Evolutionary conservation across 2,797 vertebrate species (phyloP).

Genomic region (Etheostoma nigrum): DNA sequence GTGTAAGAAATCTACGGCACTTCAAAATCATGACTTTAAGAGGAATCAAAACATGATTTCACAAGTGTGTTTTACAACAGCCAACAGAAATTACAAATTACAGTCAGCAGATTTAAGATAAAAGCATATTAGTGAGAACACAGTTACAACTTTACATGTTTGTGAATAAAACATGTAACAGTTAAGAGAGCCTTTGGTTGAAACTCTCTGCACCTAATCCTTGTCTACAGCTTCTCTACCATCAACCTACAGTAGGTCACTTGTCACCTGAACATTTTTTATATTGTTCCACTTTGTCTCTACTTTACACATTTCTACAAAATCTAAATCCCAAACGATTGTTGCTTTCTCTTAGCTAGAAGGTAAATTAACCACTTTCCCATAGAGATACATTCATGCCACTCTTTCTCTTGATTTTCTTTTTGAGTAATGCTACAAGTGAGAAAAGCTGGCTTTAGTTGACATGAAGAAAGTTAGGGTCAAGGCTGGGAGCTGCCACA

Average conservation of each 20-base stretch:
- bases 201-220: background rate
- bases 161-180: background rate
- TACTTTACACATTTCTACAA: too few relatives aligned
- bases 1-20: slow-evolving; percentile 2
- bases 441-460: slow-evolving; percentile 6
- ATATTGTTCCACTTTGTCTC: background rate
- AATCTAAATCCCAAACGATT: background rate
- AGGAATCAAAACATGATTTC: slow-evolving; percentile 16
- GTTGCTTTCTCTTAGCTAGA: background rate
- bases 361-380: background rate
- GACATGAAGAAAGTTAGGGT: background rate
- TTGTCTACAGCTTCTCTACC: background rate
- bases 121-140: background rate
- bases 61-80: slow-evolving; percentile 4
- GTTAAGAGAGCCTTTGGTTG: background rate
- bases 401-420: background rate
- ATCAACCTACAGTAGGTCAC: background rate
- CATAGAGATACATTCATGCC: background rate
- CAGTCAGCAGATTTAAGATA: slow-evolving; percentile 3
- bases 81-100: background rate
- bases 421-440: background rate
- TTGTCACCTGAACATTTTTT: background rate
- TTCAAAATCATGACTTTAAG: slow-evolving; percentile 22
- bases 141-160: background rate
- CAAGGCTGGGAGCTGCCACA: slow-evolving; percentile 80